Base-by-base conservation (phyloP, 2,113 vertebrate species). In the Peromyscus leucopus region DNA sequence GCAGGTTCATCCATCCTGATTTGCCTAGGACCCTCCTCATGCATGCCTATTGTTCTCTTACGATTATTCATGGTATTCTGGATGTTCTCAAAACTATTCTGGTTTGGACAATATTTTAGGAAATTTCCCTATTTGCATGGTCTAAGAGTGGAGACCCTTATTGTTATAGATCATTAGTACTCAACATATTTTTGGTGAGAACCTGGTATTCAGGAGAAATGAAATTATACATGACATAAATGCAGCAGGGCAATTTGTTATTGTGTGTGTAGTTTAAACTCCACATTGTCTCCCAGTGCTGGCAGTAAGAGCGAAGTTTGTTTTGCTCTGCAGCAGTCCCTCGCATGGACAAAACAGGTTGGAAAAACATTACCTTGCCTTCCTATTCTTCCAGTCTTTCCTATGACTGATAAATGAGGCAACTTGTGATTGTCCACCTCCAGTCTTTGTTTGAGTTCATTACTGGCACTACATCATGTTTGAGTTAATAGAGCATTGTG, bases 401-500 rank as follows among this genome's bases (percentile, higher is more conserved):
- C 39, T 22, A 15, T 96, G 72, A 71, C 42, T 93, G 75, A 39
- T 22, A 42, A 90, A 59, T 46, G 61, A 80, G 57, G 36, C 59
- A 75, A 42, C 72, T 92, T 89, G 28, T 74, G 39, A 86, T 33
- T 86, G 96, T 96, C 79, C 39, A 17, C 33, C 97, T 91, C 9
- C 39, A 42, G 89, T 94, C 65, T 88, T 79, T 33, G 0, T 92
- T 42, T 75, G 74, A 12, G 48, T 96, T 87, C 12, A 95, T 96
- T 83, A 96, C 94, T 95, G 96, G 65, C 31, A 83, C 8, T 96
- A 92, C 89, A 71, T 97, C 42, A 0, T 91, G 61, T 75, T 98
- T 97, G 95, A 96, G 92, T 98, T 98, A 97, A 96, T 92, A 88
- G 69, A 96, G 48, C 72, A 93, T 97, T 33, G 5, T 89, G 15